Evolutionary conservation across 1,140 invertebrate genomes (phyloP), one percentile per base, ranked within the genome.

Genomic region (Vanessa atalanta): DNA sequence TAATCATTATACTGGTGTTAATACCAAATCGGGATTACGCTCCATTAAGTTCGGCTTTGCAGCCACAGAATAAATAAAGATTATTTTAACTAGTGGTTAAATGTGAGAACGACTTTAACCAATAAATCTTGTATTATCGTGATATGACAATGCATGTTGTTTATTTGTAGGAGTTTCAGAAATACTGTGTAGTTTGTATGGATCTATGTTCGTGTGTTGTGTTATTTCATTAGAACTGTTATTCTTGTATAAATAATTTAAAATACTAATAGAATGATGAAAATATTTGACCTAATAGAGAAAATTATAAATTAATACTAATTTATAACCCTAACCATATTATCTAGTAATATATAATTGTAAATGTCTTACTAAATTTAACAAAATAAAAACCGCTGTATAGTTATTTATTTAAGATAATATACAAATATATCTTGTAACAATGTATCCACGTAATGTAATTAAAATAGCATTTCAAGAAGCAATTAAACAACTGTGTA

Each of bases 11-110:
- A 80, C 79, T 79, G 77, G 84, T 86, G 88, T 90, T 90, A 92
- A 92, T 90, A 85, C 78, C 70, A 81, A 86, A 81, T 87, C 79
- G 65, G 84, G 87, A 85, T 91, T 89, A 90, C 84, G 83, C 82
- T 78, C 89, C 90, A 92, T 92, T 91, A 85, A 85, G 77, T 84
- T 81, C 82, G 83, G 77, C 80, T 81, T 85, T 75, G 79, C 76
- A 72, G 81, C 85, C 81, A 78, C 86, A 86, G 82, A 89, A 90
- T 92, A 90, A 92, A 92, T 91, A 89, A 87, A 85, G 86, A 90
- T 92, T 90, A 90, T 81, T 82, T 75, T 85, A 86, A 87, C 84
- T 80, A 76, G 50, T 75, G 75, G 75, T 78, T 88, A 83, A 90
- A 86, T 87, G 85, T 92, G 90, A 83, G 89, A 92, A 86, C 77